These are phyloP conservation scores for Axea sp. DNA, from an alignment of 2,888 invertebrate genomes.

Conservation along the genomic window DNA sequence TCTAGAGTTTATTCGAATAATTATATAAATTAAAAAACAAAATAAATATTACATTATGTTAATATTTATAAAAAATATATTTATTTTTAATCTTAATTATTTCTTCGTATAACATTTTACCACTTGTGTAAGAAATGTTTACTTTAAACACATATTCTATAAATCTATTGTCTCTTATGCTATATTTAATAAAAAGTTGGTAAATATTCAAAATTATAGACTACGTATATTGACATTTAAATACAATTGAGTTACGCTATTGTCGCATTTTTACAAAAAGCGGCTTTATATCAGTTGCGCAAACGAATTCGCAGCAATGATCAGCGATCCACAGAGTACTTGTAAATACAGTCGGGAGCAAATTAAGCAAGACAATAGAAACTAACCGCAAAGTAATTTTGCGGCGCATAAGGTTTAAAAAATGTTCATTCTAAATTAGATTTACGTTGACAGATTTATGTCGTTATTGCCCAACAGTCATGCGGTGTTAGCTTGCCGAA, in stretches of 20 bases:
- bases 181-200: not conserved
- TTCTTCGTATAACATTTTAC: too few relatives aligned
- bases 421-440: conserved; percentile 60
- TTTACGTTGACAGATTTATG: conserved; percentile 58
- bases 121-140: too few relatives aligned
- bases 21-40: too few relatives aligned
- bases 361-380: conserved; percentile 58
- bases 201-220: conserved; percentile 17
- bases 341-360: conserved; percentile 47
- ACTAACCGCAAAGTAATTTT: conserved; percentile 50
- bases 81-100: too few relatives aligned
- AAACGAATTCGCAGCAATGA: conserved; percentile 16
- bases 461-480: conserved; percentile 39
- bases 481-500: conserved; percentile 44
- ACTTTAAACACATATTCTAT: too few relatives aligned
- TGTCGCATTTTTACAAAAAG: conserved; percentile 26
- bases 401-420: conserved; percentile 40
- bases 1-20: too few relatives aligned
- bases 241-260: conserved; percentile 12
- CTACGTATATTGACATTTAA: conserved; percentile 30
- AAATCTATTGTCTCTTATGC: conserved; percentile 6
- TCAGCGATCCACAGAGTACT: conserved; percentile 6
- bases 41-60: too few relatives aligned
- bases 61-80: too few relatives aligned
- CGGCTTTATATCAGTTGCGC: conserved; percentile 31